Conservation (phyloP, 1,140 invertebrate species). For the Belonocnema kinseyi region DNA sequence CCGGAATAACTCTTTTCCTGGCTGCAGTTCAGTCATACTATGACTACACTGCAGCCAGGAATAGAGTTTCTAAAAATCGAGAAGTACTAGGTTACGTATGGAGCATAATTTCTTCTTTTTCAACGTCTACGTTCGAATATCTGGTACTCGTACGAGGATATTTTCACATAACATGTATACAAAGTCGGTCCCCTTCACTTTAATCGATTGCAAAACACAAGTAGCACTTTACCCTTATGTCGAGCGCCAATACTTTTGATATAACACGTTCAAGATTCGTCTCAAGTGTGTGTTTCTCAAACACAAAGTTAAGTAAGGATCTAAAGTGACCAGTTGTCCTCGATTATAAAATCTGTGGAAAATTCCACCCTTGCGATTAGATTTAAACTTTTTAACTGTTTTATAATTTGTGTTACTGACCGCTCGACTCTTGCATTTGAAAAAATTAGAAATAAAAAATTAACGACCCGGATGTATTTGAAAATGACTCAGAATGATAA, state of each 20-base stretch:
- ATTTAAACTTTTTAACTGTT: not conserved
- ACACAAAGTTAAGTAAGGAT: not conserved
- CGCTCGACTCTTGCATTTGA: not conserved
- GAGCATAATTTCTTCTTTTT: too few species aligned
- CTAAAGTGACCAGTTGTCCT: slow-evolving; percentile 5
- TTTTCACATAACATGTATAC: not conserved
- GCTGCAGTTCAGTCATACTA: slow-evolving; percentile 4
- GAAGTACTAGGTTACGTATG: too few species aligned
- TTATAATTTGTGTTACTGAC: not conserved
- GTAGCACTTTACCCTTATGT: slow-evolving; percentile 1
- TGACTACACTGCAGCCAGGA: too few species aligned
- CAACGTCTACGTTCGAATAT: not conserved
- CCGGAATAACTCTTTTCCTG: not conserved
- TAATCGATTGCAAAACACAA: slow-evolving; percentile 38
- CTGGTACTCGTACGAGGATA: not conserved
- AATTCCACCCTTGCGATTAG: not conserved
- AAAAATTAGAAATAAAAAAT: not conserved
- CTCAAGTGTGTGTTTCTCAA: not conserved
- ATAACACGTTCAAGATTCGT: slow-evolving; percentile 13
- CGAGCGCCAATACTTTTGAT: slow-evolving; percentile 7
- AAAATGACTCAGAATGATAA: too few species aligned
- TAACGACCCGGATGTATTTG: too few species aligned
- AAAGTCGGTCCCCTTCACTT: slow-evolving; percentile 52
- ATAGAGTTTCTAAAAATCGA: not conserved
- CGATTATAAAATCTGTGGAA: not conserved